Percentiles rank a stretch among this genome's conserved stretches.
phyloP scores from a whole-genome alignment of 2,888 invertebrate genomes.

The Diadegma fenestrale region DNA sequence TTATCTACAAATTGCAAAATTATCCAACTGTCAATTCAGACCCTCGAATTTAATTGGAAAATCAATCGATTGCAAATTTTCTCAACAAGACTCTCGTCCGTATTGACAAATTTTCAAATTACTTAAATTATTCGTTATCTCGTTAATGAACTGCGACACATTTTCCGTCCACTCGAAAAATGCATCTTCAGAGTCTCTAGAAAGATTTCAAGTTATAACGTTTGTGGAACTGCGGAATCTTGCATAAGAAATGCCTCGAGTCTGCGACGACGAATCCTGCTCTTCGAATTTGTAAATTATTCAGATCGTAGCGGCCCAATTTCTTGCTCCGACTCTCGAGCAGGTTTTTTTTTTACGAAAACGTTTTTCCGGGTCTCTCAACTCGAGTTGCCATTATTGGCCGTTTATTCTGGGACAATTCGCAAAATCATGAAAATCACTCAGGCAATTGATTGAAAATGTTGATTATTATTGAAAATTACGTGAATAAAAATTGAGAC shows the following conservation, averaged over 20 bases:
- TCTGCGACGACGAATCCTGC: background rate
- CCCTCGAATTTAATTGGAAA: background rate
- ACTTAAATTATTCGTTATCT: background rate
- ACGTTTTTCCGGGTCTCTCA: background rate
- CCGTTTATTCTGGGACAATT: background rate
- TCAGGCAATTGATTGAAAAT: background rate
- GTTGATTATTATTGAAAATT: background rate
- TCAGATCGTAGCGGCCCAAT: background rate
- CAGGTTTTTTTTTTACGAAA: background rate
- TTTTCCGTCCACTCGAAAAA: too few species aligned
- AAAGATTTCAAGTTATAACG: too few species aligned
- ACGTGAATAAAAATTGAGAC: background rate
- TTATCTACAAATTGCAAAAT: constrained; percentile 87
- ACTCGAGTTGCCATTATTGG: background rate
- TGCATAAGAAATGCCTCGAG: too few species aligned
- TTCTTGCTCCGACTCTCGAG: background rate
- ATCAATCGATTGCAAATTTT: too few species aligned
- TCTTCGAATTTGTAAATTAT: background rate
- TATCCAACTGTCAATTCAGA: background rate
- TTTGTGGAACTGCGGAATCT: too few species aligned
- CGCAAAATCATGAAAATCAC: background rate
- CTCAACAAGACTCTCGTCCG: too few species aligned
- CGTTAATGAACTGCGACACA: too few species aligned
- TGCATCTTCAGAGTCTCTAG: too few species aligned
- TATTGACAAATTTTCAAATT: background rate